These are phyloP conservation scores for Syngnathus rostellatus DNA, from an alignment of 2,797 vertebrate species.

Conservation along the genomic window DNA sequence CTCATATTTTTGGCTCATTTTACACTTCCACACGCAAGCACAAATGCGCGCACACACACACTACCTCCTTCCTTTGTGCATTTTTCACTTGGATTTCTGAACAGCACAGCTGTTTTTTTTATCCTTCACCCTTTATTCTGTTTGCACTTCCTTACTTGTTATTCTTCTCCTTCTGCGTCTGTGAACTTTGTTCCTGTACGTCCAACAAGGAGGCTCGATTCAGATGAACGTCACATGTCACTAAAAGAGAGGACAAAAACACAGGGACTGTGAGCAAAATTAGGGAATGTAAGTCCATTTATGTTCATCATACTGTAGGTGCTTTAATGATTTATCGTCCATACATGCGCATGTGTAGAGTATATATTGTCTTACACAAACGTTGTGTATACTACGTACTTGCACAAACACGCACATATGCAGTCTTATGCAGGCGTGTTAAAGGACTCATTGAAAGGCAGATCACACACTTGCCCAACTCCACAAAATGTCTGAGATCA, in stretches of 20 bases:
- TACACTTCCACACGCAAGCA: neutral
- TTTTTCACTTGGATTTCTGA: conserved; percentile 2
- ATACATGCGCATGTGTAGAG: neutral
- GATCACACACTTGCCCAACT: neutral
- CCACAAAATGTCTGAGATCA: neutral
- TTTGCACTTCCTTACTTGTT: conserved; percentile 49
- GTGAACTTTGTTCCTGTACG: conserved; percentile 37
- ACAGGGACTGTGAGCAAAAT: conserved; percentile 28
- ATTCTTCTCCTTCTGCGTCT: conserved; percentile 49
- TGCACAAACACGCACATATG: neutral
- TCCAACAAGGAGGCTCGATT: conserved; percentile 33
- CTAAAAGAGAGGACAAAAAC: conserved; percentile 25
- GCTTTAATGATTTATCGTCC: conserved; percentile 48
- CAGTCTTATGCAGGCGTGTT: neutral
- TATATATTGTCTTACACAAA: neutral
- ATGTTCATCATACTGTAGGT: conserved; percentile 11
- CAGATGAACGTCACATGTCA: conserved; percentile 64
- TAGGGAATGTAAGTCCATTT: conserved; percentile 8
- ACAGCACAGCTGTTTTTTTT: conserved; percentile 30
- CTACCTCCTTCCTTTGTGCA: conserved; percentile 4
- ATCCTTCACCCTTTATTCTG: conserved; percentile 41
- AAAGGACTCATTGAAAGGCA: neutral
- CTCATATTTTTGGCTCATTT: conserved; percentile 10
- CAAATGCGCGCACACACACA: neutral
- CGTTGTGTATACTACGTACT: neutral